phyloP scores from a whole-genome alignment of 2,888 invertebrate genomes.

The Thysanoteuthis rhombus region DNA sequence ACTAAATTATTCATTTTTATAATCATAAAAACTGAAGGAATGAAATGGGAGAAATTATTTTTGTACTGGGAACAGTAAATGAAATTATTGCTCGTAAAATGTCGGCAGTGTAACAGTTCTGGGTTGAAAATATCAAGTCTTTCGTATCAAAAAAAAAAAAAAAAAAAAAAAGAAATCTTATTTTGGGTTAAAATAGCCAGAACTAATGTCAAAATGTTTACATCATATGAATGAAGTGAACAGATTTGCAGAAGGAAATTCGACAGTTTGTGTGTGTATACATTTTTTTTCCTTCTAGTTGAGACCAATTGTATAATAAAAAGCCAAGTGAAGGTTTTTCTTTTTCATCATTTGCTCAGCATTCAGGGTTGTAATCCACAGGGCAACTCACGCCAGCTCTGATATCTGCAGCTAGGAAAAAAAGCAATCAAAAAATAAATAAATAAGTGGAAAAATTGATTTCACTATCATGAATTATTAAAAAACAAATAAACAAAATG shows the following conservation, averaged over 20 bases:
- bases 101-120: neutral
- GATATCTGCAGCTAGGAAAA: neutral
- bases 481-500: too few species aligned
- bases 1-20: neutral
- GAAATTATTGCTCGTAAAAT: neutral
- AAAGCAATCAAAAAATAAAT: too few species aligned
- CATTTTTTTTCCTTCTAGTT: neutral
- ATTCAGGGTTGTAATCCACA: neutral
- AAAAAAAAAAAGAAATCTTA: too few species aligned
- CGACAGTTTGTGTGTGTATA: neutral
- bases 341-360: neutral
- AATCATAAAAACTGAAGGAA: neutral
- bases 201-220: neutral
- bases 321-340: neutral
- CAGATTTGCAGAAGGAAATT: neutral
- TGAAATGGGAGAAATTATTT: neutral
- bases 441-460: neutral
- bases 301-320: neutral
- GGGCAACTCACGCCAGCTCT: neutral
- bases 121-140: neutral
- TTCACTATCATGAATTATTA: neutral
- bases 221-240: neutral
- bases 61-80: too few species aligned
- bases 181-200: neutral
- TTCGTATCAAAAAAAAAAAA: too few species aligned